These are phyloP conservation scores for Sternarchorhynchus goeldii DNA, from an alignment of 2,797 vertebrate genomes.

Conservation along the genomic window DNA sequence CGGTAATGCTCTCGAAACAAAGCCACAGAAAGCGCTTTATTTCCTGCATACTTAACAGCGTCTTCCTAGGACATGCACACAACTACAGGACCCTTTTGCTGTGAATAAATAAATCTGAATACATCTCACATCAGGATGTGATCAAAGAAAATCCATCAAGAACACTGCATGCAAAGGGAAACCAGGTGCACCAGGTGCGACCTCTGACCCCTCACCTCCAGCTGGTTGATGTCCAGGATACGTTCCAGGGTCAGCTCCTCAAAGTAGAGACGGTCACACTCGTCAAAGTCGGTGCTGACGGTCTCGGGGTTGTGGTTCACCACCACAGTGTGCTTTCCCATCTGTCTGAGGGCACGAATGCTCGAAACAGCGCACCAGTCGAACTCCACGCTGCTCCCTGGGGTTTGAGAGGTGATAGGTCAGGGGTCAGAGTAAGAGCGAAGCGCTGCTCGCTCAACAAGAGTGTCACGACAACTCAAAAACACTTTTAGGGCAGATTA, in stretches of 20 bases:
- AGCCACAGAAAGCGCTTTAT: background rate
- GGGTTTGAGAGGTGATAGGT: background rate
- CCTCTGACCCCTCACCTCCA: slow-evolving; percentile 81
- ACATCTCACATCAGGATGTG: background rate
- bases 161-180: background rate
- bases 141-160: slow-evolving; percentile 4
- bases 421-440: too few relatives aligned
- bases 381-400: slow-evolving; percentile 97
- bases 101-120: background rate
- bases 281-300: slow-evolving; percentile 96
- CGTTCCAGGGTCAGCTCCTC: slow-evolving; percentile 94
- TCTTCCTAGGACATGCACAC: too few relatives aligned
- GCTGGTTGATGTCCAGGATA: slow-evolving; percentile 91
- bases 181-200: background rate
- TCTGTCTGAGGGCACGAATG: slow-evolving; percentile 86
- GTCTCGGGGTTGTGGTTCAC: slow-evolving; percentile 98
- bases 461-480: too few relatives aligned
- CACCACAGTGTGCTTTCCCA: slow-evolving; percentile 88
- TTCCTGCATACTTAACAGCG: background rate
- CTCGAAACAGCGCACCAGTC: slow-evolving; percentile 97
- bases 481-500: too few relatives aligned
- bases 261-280: slow-evolving; percentile 96
- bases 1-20: too few relatives aligned
- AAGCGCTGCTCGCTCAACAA: too few relatives aligned
- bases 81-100: too few relatives aligned